Conservation (phyloP, 2,888 invertebrate genomes). For the Trachelus tabidus region DNA sequence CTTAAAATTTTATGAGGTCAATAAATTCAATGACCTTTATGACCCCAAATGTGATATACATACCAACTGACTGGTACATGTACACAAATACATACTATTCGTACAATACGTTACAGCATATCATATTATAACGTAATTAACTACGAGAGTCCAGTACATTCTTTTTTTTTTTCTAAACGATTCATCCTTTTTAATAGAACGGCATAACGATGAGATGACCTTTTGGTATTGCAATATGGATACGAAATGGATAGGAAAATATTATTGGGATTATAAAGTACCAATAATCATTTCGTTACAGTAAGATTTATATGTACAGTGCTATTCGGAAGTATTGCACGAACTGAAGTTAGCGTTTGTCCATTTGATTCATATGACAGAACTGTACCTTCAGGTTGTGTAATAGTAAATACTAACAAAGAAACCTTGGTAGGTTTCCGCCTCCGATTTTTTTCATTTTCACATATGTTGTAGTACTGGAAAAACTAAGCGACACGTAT, state of each 20-base stretch:
- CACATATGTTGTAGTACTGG: too few species aligned
- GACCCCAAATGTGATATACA: not conserved
- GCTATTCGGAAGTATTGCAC: not conserved
- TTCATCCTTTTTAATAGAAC: not conserved
- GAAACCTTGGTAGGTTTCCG: too few species aligned
- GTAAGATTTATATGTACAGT: not conserved
- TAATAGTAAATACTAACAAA: not conserved
- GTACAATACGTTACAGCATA: not conserved
- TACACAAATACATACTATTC: not conserved
- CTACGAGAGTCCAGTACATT: not conserved
- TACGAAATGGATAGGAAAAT: not conserved
- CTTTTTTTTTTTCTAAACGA: not conserved
- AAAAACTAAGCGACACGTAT: too few species aligned
- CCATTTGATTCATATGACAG: not conserved
- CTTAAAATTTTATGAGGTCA: not conserved
- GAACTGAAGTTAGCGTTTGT: not conserved
- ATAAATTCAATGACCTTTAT: not conserved
- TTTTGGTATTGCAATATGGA: not conserved
- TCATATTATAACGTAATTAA: not conserved
- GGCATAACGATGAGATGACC: not conserved
- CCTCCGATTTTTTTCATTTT: too few species aligned
- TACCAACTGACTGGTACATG: not conserved
- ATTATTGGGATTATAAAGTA: not conserved
- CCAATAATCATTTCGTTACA: not conserved
- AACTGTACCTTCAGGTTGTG: not conserved